Percentiles rank a stretch among this genome's conserved stretches.
These are phyloP conservation scores for Malthinus flaveolus DNA, from an alignment of 2,888 invertebrate species.

Conservation along the genomic window DNA sequence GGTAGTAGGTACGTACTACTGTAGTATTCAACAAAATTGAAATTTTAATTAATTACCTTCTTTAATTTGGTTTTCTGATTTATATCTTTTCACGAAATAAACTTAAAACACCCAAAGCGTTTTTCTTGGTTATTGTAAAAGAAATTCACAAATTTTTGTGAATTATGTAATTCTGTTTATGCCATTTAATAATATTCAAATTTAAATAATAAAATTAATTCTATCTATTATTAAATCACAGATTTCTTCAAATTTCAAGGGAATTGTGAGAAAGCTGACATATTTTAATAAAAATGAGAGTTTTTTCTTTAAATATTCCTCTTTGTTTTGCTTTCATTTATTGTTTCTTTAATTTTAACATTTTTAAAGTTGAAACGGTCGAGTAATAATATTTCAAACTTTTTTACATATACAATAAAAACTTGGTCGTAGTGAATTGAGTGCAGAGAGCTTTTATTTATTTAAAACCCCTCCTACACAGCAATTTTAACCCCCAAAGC, in stretches of 20 bases:
- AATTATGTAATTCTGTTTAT: too few relatives aligned
- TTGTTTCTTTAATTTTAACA: conserved; percentile 29
- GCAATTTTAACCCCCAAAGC: conserved; percentile 30
- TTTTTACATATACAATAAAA: conserved; percentile 45
- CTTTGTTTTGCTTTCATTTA: conserved; percentile 27
- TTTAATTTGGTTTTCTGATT: too few relatives aligned
- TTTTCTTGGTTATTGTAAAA: too few relatives aligned
- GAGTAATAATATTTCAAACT: conserved; percentile 31
- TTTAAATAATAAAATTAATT: background rate
- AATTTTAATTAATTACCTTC: too few relatives aligned
- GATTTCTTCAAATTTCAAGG: background rate
- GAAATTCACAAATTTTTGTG: too few relatives aligned
- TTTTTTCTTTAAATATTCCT: conserved; percentile 23
- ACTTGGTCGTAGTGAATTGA: conserved; percentile 46
- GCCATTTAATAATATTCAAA: too few relatives aligned
- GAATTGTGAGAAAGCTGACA: conserved; percentile 19
- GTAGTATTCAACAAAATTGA: too few relatives aligned
- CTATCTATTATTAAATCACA: conserved; percentile 5
- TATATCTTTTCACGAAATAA: too few relatives aligned
- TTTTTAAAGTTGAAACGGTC: conserved; percentile 22
- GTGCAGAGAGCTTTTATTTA: conserved; percentile 45
- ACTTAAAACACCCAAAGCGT: too few relatives aligned
- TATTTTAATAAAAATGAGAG: conserved; percentile 29
- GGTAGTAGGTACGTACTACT: too few relatives aligned
- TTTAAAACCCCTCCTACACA: conserved; percentile 38